Base-by-base conservation (phyloP, 30 jellyfish, hydroid and myxozoan genomes). In the Turritopsis rubra region DNA sequence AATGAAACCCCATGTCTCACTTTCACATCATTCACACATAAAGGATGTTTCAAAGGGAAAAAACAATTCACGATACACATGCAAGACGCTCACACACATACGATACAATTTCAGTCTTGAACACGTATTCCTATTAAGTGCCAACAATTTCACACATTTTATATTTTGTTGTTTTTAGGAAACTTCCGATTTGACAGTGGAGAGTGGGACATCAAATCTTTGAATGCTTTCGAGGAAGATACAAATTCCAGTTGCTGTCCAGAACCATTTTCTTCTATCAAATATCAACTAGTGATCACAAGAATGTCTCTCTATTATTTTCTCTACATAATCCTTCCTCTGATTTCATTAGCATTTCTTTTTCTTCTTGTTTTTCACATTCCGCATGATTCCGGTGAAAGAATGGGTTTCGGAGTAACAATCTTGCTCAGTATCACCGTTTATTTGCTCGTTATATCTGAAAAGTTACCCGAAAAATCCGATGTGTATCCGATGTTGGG, bases 341-440 rank as follows among this genome's bases (percentile, higher is more conserved):
- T 84, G 0, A 52, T 85, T 21, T 89, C 96, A 7, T 77, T 89
- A 52, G 86, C 90, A 13, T 31, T 84, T 31, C 84, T 89, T 18
- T 89, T 88, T 24, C 75, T 89, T 18, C 75, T 89, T 52, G 80
- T 71, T 24, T 89, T 83, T 65, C 60, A 73, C 72, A 89, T 89
- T 52, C 96, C 96, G 1, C 79, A 88, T 8, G 93, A 83, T 54
- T 52, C 86, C 20, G 96, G 96, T 26, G 96, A 89, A 68, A 89
- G 96, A 23, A 66, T 89, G 82, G 96, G 96, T 21, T 89, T 89
- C 80, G 96, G 93, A 29, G 96, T 89, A 74, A 89, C 96, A 7
- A 89, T 89, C 54, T 84, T 89, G 25, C 83, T 89, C n/a, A 89
- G 95, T 16, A 84, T 89, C 90, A 88, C 94, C 16, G 96, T 89